Percentiles rank a stretch among this genome's conserved stretches.
Conservation (phyloP, 2,113 vertebrate species). For the Melospiza georgiana region DNA sequence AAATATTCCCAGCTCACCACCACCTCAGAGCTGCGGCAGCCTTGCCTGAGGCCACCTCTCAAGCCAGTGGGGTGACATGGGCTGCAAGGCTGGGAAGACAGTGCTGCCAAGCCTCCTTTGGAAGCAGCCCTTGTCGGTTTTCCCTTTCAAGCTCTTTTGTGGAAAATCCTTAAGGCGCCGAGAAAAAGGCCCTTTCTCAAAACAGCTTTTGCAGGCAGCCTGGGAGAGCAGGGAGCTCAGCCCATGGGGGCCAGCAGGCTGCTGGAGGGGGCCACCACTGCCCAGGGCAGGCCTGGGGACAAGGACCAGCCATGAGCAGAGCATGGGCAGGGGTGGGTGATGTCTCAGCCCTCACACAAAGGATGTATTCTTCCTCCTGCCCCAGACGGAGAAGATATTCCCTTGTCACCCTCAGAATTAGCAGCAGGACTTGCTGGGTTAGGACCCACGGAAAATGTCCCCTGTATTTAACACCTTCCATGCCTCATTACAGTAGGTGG, state of each 20-base stretch:
- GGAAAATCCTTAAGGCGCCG: not conserved
- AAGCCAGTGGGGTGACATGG: not conserved
- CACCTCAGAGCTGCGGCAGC: not conserved
- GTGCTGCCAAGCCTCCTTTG: constrained; percentile 39
- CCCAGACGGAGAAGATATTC: not conserved
- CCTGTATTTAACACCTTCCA: not conserved
- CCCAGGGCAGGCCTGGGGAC: no score
- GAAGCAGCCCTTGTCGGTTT: constrained; percentile 9
- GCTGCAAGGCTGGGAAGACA: not conserved
- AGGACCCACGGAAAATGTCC: not conserved
- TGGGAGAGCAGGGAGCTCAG: not conserved
- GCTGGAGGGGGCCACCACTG: not conserved
- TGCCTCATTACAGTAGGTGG: not conserved
- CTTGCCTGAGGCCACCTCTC: not conserved
- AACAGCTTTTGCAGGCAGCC: not conserved
- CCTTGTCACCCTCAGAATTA: not conserved
- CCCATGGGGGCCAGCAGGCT: not conserved
- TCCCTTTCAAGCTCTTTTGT: constrained; percentile 44
- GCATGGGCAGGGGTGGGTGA: accelerated
- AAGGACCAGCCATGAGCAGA: not conserved
- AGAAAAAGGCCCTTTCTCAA: constrained; percentile 32
- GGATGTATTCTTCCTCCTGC: not conserved
- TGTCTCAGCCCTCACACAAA: not conserved
- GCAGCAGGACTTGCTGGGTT: not conserved
- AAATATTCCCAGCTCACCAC: not conserved